A percentile compares a stretch with the other conserved stretches of the same genome.
Conservation (phyloP, 2,797 vertebrate genomes). For the Rousettus madagascariensis region DNA sequence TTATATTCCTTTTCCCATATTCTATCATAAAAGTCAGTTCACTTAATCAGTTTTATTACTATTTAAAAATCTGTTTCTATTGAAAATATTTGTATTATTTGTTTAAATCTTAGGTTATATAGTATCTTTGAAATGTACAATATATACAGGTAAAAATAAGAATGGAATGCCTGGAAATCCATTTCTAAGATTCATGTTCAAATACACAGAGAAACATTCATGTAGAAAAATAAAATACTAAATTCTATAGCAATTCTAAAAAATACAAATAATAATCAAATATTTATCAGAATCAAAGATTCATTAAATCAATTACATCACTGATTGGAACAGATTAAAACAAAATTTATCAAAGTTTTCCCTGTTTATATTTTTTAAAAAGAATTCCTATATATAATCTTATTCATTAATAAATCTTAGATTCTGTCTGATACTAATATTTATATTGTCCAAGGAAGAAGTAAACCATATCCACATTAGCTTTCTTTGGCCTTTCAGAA, state of each 20-base stretch:
- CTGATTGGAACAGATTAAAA: not conserved
- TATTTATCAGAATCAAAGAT: not conserved
- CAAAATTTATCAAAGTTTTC: not conserved
- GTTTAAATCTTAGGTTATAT: not conserved
- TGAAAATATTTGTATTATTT: not conserved
- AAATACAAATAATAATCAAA: not conserved
- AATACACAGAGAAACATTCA: not conserved
- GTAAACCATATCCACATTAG: not conserved
- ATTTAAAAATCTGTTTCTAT: not conserved
- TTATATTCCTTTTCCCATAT: not conserved
- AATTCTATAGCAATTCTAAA: not conserved
- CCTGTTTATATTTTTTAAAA: not conserved
- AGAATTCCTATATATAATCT: not conserved
- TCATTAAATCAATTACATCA: not conserved
- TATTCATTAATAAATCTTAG: not conserved
- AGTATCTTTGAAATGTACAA: not conserved
- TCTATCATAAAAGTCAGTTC: not conserved
- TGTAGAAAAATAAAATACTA: not conserved
- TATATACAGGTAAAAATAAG: not conserved
- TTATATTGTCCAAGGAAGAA: not conserved
- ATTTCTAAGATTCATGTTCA: not conserved
- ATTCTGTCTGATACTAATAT: not conserved
- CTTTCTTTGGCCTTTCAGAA: not conserved
- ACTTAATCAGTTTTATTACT: slow-evolving; percentile 14
- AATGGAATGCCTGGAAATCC: not conserved